These are phyloP conservation scores for Drosophila jambulina DNA, from an alignment of 1,140 invertebrate species.

Conservation along the genomic window DNA sequence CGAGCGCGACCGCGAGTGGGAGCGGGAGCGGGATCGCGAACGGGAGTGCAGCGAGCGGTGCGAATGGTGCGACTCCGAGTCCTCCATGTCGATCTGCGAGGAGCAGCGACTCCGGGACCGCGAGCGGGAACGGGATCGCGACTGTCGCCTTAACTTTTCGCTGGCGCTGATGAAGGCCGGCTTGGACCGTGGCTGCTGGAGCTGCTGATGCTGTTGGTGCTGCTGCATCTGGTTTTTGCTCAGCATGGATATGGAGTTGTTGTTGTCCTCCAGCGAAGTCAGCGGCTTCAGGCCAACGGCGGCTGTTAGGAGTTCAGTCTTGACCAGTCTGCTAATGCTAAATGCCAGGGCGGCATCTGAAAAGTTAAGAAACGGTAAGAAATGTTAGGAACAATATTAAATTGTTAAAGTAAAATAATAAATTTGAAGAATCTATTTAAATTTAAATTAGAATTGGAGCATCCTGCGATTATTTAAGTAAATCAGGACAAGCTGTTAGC, in stretches of 20 bases:
- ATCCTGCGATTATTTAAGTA: conserved; percentile 28
- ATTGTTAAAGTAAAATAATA: background rate
- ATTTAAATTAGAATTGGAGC: background rate
- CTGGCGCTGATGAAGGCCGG: conserved; percentile 66
- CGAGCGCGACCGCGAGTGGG: conserved; percentile 71
- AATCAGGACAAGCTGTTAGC: conserved; percentile 52
- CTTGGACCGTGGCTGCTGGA: conserved; percentile 33
- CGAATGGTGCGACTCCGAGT: conserved; percentile 66
- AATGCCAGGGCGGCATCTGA: conserved; percentile 90
- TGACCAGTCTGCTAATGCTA: conserved; percentile 89
- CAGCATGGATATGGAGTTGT: conserved; percentile 80
- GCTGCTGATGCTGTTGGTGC: conserved; percentile 56
- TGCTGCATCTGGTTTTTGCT: conserved; percentile 76
- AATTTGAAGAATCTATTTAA: background rate
- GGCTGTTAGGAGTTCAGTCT: conserved; percentile 86
- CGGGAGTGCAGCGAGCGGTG: conserved; percentile 72
- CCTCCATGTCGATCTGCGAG: conserved; percentile 82
- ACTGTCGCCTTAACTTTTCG: conserved; percentile 63
- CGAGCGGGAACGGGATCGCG: conserved; percentile 84
- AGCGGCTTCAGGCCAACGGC: conserved; percentile 57
- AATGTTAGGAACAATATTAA: background rate
- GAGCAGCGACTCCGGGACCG: conserved; percentile 86
- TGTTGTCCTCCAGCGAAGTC: conserved; percentile 76
- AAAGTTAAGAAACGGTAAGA: conserved; percentile 5
- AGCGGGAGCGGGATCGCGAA: conserved; percentile 65